These are phyloP conservation scores for Olivierus martensii DNA, from an alignment of 1,140 invertebrate species.

Conservation along the genomic window DNA sequence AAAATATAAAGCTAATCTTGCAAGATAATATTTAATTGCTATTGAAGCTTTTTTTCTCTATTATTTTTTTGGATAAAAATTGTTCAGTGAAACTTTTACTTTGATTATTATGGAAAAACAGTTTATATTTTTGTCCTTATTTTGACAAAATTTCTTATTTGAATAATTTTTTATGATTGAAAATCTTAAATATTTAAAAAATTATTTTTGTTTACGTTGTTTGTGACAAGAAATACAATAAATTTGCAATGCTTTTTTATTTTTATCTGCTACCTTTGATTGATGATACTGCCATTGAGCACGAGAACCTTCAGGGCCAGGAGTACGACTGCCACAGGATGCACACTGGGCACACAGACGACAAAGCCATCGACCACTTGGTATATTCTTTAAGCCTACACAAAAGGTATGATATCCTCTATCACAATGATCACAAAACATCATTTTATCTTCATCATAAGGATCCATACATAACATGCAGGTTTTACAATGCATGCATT, in stretches of 20 bases:
- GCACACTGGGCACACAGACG: conserved; percentile 54
- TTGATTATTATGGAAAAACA: too few relatives aligned
- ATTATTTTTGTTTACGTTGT: too few relatives aligned
- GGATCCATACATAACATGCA: conserved; percentile 73
- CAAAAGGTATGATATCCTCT: conserved; percentile 87
- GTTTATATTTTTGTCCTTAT: too few relatives aligned
- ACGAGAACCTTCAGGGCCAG: conserved; percentile 19
- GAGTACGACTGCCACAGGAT: conserved; percentile 38
- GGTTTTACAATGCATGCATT: conserved; percentile 86
- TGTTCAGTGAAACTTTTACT: too few relatives aligned
- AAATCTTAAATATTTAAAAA: background rate
- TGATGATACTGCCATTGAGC: background rate
- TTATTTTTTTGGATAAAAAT: too few relatives aligned
- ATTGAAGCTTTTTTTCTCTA: too few relatives aligned
- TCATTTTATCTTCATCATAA: conserved; percentile 82
- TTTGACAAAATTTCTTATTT: too few relatives aligned
- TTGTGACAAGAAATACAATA: too few relatives aligned
- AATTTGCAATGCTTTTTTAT: background rate
- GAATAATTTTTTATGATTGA: too few relatives aligned
- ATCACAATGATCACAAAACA: conserved; percentile 92
- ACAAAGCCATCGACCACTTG: conserved; percentile 84
- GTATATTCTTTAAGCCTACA: conserved; percentile 65
- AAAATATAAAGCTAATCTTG: too few relatives aligned
- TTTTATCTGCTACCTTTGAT: background rate
- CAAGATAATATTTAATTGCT: too few relatives aligned